Evolutionary conservation across 2,797 vertebrate species (phyloP), one percentile per base, ranked within the genome.

Genomic region (Cottoperca gobio): DNA sequence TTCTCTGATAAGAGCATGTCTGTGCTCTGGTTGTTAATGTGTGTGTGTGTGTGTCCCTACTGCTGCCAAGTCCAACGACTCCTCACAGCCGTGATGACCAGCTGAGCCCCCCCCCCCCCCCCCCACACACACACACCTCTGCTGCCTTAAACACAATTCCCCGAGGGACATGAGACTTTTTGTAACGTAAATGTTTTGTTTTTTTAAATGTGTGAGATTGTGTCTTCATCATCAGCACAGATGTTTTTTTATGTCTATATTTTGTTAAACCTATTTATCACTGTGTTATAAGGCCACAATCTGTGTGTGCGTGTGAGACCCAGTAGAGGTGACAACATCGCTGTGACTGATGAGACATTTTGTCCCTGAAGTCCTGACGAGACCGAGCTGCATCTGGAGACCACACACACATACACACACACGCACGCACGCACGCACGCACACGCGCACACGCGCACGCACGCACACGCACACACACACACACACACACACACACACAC

Each of bases 341-440:
- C 63, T 74, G 49, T 74, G 66, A 85, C 54, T 78, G 81, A 84
- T 78, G 73, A 59, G 46, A 79, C 35, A 64, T 79, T 88, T 84
- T 86, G 78, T 88, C 78, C 84, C 69, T 37, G 35, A 77, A 67
- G 71, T 89, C 84, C 64, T 21, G 19, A 73, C 19, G 31, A 86
- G 50, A 79, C 74, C 26, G 39, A 69, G 73, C 79, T 78, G 72
- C 72, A 78, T 70, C 77, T 75, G 79, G 75, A 82, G 81, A 71
- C 79, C 73, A 66, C 76, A 78, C 67, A 48, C 55, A 45, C 16
- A 70, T 45, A 49, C 33, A 54, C 35, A 40, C 24, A 63, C 2
- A 43, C 8, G 61, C 54, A 48, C 6, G 66, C 53, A 55, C 39
- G 57, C 55, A 31, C 46, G 49, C 2, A 17, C 53, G 64, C 59